Conservation (phyloP, 2,888 invertebrate genomes). For the Reticulitermes lucifugus region DNA sequence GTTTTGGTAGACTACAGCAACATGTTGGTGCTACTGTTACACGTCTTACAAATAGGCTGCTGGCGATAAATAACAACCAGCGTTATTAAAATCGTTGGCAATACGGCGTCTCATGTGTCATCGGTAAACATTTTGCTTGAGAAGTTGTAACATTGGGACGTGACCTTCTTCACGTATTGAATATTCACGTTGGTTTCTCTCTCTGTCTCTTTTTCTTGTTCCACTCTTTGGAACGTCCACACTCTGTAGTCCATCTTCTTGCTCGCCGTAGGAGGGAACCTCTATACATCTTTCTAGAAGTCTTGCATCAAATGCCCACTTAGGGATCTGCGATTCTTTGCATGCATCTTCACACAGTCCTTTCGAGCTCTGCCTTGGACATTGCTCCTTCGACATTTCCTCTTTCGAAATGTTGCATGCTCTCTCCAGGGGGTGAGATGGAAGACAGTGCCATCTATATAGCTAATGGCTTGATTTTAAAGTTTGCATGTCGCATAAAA, state of each 20-base stretch:
- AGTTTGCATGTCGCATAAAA: background rate
- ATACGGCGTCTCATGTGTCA: background rate
- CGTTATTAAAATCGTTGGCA: background rate
- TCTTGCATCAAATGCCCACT: conserved; percentile 23
- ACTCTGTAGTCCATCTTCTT: conserved; percentile 6
- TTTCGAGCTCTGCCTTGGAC: conserved; percentile 12
- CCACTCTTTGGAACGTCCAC: conserved; percentile 18
- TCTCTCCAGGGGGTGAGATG: conserved; percentile 1
- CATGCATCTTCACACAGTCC: conserved; percentile 4
- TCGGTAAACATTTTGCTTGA: background rate
- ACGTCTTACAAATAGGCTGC: too few species aligned
- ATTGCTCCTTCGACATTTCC: conserved; percentile 16
- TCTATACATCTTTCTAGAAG: conserved; percentile 23
- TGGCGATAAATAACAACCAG: background rate
- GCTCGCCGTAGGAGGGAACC: conserved; percentile 1
- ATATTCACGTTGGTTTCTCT: conserved; percentile 25
- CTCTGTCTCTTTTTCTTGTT: background rate
- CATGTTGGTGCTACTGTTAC: too few species aligned
- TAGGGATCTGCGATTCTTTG: conserved; percentile 24
- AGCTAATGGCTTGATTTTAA: conserved; percentile 9
- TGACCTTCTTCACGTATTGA: background rate
- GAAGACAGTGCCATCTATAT: conserved; percentile 21
- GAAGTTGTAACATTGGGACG: background rate
- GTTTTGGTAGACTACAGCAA: too few species aligned
- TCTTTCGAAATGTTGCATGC: conserved; percentile 5